Base-by-base conservation (phyloP, 2,888 invertebrate species). In the Lymantria dispar region DNA sequence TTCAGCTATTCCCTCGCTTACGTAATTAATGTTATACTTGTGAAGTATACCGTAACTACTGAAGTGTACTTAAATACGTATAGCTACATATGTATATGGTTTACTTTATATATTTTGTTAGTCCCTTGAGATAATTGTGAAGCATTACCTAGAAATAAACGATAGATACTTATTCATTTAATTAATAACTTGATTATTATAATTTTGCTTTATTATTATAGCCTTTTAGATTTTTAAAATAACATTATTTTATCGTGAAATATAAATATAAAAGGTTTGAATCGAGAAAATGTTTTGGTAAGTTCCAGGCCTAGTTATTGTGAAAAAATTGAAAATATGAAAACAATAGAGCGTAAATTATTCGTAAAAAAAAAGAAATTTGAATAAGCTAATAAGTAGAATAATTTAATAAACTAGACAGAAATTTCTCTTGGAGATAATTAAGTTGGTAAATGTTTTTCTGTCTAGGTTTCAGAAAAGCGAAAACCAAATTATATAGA, bases 401-500 rank as follows among this genome's bases (percentile, higher is more conserved):
- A 22, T 22, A 22, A 22, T 3, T 22, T 22, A 22, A 22, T 22
- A 22, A 22, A 22, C 22, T 22, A 22, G 22, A 22, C 5, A 22
- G 22, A 22, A n/a, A 22, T 22, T 22, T 22, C 5, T 22, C 22
- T 22, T 22, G 22, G 5, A 22, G 22, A 22, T 22, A 22, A 22
- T 22, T 22, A 22, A 22, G 22, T 22, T 22, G 22, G 22, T 22
- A 22, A 22, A 22, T 22, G 3, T 22, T 22, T 22, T 22, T 22
- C 22, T 22, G 22, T 60, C 50, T 50, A 9, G 58, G 50, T 53
- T 44, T 58, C 33, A 40, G 54, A 48, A 64, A 65, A 69, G 66
- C 61, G 52, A 61, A 68, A 62, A 59, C 57, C 49, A 61, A 70
- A 66, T 65, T 69, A 64, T 72, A 62, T 64, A 66, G 53, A 64